Evolutionary conservation across 2,888 invertebrate species (phyloP).

Genomic region (Leucozona laternaria): DNA sequence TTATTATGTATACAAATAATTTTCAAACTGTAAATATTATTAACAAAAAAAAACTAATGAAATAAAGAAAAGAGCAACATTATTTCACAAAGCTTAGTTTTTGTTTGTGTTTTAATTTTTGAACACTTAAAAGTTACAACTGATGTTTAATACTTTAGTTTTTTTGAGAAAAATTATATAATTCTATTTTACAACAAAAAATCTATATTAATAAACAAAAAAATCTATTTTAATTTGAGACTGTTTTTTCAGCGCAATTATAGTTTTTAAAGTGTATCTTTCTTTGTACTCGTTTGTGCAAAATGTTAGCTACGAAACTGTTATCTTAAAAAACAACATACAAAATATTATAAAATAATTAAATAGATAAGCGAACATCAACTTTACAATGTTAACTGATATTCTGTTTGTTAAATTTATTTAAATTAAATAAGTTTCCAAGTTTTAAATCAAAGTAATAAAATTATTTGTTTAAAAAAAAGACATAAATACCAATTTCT

Average conservation of each 20-base stretch:
- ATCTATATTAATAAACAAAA: slow-evolving; percentile 25
- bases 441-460: not conserved
- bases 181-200: slow-evolving; percentile 25
- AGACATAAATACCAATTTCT: slow-evolving; percentile 31
- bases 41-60: slow-evolving; percentile 24
- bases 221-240: slow-evolving; percentile 60
- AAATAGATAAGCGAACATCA: not conserved
- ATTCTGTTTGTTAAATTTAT: slow-evolving; percentile 22
- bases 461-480: slow-evolving; percentile 7
- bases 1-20: slow-evolving; percentile 59
- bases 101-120: slow-evolving; percentile 38
- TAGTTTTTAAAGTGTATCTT: slow-evolving; percentile 54
- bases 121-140: not conserved
- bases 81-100: slow-evolving; percentile 51
- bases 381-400: slow-evolving; percentile 6
- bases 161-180: slow-evolving; percentile 24
- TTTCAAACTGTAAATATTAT: slow-evolving; percentile 69
- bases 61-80: slow-evolving; percentile 15
- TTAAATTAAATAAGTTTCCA: slow-evolving; percentile 23
- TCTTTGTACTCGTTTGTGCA: slow-evolving; percentile 43
- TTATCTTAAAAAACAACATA: slow-evolving; percentile 45
- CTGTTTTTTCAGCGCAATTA: slow-evolving; percentile 73
- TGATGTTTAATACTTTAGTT: slow-evolving; percentile 22
- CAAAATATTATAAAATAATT: not conserved
- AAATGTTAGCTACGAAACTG: slow-evolving; percentile 19